Evolutionary conservation across 2,113 vertebrate species (phyloP).

Genomic region (Montifringilla adamsi): DNA sequence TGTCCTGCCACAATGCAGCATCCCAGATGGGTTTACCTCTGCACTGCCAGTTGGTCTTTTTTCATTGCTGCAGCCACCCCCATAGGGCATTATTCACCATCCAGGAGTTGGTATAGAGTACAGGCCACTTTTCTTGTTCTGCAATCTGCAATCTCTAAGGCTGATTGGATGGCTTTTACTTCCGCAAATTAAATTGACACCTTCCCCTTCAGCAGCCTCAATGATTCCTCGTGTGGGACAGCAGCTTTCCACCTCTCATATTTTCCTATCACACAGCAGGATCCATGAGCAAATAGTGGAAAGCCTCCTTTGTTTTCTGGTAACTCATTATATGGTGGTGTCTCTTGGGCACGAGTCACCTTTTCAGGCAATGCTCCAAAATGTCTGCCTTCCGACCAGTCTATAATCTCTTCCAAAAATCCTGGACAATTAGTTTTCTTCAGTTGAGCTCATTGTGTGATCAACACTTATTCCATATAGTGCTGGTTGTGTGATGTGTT

Average conservation of each 20-base stretch:
- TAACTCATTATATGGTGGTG: not conserved
- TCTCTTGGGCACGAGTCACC: not conserved
- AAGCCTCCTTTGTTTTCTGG: not conserved
- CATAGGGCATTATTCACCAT: not conserved
- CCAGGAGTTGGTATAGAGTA: not conserved
- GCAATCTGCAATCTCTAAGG: not conserved
- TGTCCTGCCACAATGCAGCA: not conserved
- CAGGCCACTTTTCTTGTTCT: not conserved
- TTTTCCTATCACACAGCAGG: not conserved
- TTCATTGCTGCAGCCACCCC: not conserved
- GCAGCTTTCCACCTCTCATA: not conserved
- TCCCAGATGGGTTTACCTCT: not conserved
- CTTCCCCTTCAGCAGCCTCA: not conserved
- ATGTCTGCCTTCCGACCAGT: not conserved
- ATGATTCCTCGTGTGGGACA: not conserved
- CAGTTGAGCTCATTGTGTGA: not conserved
- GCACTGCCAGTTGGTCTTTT: not conserved
- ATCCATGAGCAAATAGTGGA: not conserved
- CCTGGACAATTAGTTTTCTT: not conserved
- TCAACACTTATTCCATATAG: not conserved
- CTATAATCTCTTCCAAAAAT: not conserved
- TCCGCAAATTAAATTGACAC: not conserved
- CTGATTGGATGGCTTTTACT: not conserved
- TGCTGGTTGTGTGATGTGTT: not conserved
- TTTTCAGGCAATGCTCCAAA: not conserved